These are phyloP conservation scores for Drosophila ercepeae DNA, from an alignment of 1,140 invertebrate genomes.

Conservation along the genomic window DNA sequence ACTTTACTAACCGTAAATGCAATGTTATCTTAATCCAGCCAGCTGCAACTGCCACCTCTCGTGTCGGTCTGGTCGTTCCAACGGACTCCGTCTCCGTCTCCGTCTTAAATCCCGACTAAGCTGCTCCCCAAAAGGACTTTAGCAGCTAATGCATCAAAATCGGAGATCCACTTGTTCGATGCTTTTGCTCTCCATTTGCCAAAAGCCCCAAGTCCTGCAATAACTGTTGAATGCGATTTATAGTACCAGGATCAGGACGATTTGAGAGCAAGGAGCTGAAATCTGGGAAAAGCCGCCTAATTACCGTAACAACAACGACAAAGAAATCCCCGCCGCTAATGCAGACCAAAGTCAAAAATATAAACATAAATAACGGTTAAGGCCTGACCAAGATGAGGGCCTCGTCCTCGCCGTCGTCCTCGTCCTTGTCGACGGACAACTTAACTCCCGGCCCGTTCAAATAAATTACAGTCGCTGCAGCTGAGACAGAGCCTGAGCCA, in stretches of 20 bases:
- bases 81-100: not conserved
- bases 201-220: slow-evolving; percentile 31
- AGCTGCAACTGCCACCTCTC: slow-evolving; percentile 28
- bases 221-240: slow-evolving; percentile 60
- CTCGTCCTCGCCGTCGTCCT: slow-evolving; percentile 5
- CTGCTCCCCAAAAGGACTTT: slow-evolving; percentile 28
- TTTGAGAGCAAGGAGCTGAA: too few relatives aligned
- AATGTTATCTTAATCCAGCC: slow-evolving; percentile 43
- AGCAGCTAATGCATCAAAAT: slow-evolving; percentile 65
- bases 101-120: slow-evolving; percentile 13
- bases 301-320: slow-evolving; percentile 60
- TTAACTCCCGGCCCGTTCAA: slow-evolving; percentile 52
- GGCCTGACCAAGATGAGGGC: slow-evolving; percentile 17
- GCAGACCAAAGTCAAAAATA: slow-evolving; percentile 77
- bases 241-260: slow-evolving; percentile 19
- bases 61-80: not conserved
- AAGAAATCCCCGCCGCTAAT: slow-evolving; percentile 57
- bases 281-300: slow-evolving; percentile 68
- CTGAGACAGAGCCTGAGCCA: slow-evolving; percentile 46
- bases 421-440: not conserved
- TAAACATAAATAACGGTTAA: slow-evolving; percentile 79
- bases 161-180: slow-evolving; percentile 31
- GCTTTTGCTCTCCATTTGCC: slow-evolving; percentile 13
- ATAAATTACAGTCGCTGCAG: slow-evolving; percentile 78
- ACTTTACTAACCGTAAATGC: slow-evolving; percentile 59